Evolutionary conservation across 2,113 vertebrate genomes (phyloP), one percentile per base, ranked within the genome.

Genomic region (Brachionichthys hirsutus): DNA sequence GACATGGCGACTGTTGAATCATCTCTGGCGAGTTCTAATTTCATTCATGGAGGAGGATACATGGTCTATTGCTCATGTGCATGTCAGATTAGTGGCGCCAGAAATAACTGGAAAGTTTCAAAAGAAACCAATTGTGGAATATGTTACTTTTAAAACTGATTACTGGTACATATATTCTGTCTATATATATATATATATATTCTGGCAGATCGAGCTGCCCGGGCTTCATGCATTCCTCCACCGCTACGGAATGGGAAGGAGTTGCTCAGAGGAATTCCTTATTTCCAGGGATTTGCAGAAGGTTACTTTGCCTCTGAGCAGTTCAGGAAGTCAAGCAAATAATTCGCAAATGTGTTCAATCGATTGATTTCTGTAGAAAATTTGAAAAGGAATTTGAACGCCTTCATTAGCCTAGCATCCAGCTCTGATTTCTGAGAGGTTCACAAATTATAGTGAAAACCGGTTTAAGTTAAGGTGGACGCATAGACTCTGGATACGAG

Each of bases 171-270:
- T 30, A 30, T 30, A 30, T 30, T 30, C 24, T 30, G 1, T 67
- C 49, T 61, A 62, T 46, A 71, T 85, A 64, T 13, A n/a, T n/a
- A n/a, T n/a, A n/a, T n/a, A n/a, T n/a, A n/a, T n/a, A n/a, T n/a
- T n/a, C n/a, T n/a, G n/a, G 62, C 52, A 77, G 78, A 77, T 54
- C 22, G n/a, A 46, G 79, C 75, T 62, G 63, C 55, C 58, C 67
- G 52, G 86, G 75, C 74, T 78, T 77, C 40, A 9, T 54, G 68
- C 82, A 80, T 86, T 88, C 80, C 80, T 84, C 44, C 15, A 45
- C 56, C 57, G 4, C 68, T 59, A 20, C 73, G 43, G 54, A 47
- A 64, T 35, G 59, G 70, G 77, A 81, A 82, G 63, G 62, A 58
- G 76, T 52, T 9, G 34, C 67, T 62, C 62, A 0, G 47, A 70